A percentile compares a stretch with the other conserved stretches of the same genome.
phyloP scores from a whole-genome alignment of 2,797 vertebrate genomes.

The Alosa sapidissima region DNA sequence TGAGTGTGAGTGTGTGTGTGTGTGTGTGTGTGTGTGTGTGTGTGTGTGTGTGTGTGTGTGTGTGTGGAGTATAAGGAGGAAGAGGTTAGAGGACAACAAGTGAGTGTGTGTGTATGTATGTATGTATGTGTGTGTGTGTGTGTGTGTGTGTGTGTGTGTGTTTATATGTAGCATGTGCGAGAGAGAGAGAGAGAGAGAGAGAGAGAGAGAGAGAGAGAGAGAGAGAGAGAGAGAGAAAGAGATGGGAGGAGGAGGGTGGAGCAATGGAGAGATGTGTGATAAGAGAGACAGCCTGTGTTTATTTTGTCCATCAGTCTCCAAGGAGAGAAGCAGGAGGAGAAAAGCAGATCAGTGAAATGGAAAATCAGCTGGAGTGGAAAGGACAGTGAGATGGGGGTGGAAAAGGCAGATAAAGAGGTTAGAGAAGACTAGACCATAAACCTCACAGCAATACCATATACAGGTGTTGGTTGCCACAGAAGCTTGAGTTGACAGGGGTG shows the following conservation, averaged over 20 bases:
- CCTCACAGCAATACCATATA: background rate
- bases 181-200: background rate
- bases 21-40: no score
- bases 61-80: no score
- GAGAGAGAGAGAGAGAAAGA: background rate
- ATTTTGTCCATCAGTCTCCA: background rate
- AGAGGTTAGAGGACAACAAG: no score
- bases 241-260: background rate
- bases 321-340: background rate
- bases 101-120: no score
- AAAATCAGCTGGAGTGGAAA: constrained; percentile 4
- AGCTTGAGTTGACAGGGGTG: background rate
- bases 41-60: no score
- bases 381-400: background rate
- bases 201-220: background rate
- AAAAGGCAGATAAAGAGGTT: background rate
- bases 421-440: background rate
- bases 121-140: no score
- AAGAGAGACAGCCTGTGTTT: background rate
- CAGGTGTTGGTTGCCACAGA: background rate
- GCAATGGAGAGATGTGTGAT: background rate
- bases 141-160: no score
- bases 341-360: background rate
- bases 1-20: no score
- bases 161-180: background rate